phyloP scores from a whole-genome alignment of 92 coral and sea anemone genomes.

The Galaxea fascicularis region DNA sequence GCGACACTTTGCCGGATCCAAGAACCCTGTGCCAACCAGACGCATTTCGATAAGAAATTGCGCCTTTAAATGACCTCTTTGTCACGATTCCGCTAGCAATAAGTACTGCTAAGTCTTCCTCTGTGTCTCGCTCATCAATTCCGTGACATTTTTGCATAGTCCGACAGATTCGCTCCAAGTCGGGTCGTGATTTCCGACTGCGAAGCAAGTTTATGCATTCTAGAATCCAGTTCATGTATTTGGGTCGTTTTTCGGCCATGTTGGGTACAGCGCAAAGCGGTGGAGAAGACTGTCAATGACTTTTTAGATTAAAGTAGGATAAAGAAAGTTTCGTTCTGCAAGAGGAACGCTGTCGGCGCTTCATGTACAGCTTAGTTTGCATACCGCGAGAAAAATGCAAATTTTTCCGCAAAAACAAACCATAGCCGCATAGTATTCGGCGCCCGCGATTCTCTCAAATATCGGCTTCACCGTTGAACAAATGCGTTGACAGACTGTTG shows the following conservation, averaged over 20 bases:
- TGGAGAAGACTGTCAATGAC: not conserved
- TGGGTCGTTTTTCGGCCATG: constrained; percentile 95
- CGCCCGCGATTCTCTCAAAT: constrained; percentile 31
- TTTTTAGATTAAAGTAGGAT: not conserved
- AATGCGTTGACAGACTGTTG: constrained; percentile 37
- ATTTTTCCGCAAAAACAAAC: constrained; percentile 46
- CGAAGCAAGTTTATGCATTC: constrained; percentile 98
- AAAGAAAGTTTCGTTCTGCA: constrained; percentile 25
- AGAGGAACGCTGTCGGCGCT: constrained; percentile 22
- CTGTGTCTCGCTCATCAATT: constrained; percentile 91
- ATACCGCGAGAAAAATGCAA: constrained; percentile 43
- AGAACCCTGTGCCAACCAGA: constrained; percentile 89
- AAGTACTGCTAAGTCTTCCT: constrained; percentile 89
- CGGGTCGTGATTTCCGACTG: constrained; percentile 99
- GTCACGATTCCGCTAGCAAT: constrained; percentile 92
- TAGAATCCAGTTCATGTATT: constrained; percentile 97
- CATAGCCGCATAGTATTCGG: constrained; percentile 21
- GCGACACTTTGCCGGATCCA: constrained; percentile 87
- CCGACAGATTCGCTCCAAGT: constrained; percentile 98
- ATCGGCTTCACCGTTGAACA: constrained; percentile 1
- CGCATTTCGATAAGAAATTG: constrained; percentile 94
- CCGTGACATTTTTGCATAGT: constrained; percentile 99
- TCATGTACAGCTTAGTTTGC: constrained; percentile 33
- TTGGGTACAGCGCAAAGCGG: not conserved
- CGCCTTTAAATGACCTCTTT: constrained; percentile 97